Base-by-base conservation (phyloP, 1,140 invertebrate genomes). In the Papilio polyxenes region DNA sequence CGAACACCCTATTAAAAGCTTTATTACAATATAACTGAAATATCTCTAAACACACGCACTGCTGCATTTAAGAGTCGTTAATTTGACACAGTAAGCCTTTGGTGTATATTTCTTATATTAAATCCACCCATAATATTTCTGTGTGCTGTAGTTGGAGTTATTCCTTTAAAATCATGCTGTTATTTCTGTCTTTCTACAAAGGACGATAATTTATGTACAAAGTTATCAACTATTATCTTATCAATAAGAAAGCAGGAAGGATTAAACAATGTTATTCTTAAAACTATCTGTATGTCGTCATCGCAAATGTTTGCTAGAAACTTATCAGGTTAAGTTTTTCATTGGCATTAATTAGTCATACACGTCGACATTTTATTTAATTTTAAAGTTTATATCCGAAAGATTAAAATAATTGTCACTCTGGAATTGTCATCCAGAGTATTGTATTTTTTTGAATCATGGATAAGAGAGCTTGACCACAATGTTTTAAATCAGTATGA, bases 191-290 rank as follows among this genome's bases (percentile, higher is more conserved):
- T 59, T 59, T n/a, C 17, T 8, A 59, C 17, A 62, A 62, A 13
- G 23, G 20, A 59, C 51, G 56, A 59, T n/a, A 59, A 31, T 65
- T 23, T 65, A 31, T 31, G 23, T 6, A 65, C 23, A 65, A 65
- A 31, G 20, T 65, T 65, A 65, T 65, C 62, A 31, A 8, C 8
- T n/a, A 23, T 65, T 49, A 51, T 84, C 81, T 62, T 83, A 49
- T 69, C 56, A 77, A 85, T 17, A 59, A 59, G 56, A 59, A 65
- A 53, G 51, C 10, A 53, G 51, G 51, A 53, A 65, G n/a, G n/a
- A 65, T 31, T 23, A 23, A 65, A 65, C 20, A 65, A 10, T 65
- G 62, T 65, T 65, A 65, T 65, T 65, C 8, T 23, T 65, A 31
- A 65, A 65, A 65, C 23, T 65, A 65, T 65, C 23, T 23, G 20